These are phyloP conservation scores for Phrynosoma blainvillii DNA, from an alignment of 2,113 vertebrate genomes.

Conservation along the genomic window DNA sequence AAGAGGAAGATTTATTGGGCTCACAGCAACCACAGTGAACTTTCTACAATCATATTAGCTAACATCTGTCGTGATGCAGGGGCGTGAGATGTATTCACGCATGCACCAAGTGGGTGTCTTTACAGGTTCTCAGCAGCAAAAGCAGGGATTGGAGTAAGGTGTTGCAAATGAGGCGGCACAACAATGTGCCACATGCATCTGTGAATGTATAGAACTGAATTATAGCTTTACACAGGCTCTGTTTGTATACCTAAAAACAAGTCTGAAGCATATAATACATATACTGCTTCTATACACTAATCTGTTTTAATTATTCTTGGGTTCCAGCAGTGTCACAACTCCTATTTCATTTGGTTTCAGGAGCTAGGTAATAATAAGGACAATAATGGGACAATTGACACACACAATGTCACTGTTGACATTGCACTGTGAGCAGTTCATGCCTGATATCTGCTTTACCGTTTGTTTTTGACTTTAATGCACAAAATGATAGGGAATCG, in stretches of 20 bases:
- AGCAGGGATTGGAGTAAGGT: constrained; percentile 33
- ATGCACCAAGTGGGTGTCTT: not conserved
- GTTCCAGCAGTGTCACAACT: constrained; percentile 58
- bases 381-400: constrained; percentile 70
- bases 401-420: constrained; percentile 68
- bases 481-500: constrained; percentile 64
- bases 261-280: rapidly evolving
- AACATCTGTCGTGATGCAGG: constrained; percentile 74
- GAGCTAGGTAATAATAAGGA: constrained; percentile 62
- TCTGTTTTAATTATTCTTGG: constrained; percentile 64
- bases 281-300: constrained; percentile 30
- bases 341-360: constrained; percentile 61
- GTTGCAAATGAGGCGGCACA: constrained; percentile 52
- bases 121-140: constrained; percentile 44
- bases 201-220: not conserved
- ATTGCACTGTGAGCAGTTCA: constrained; percentile 62
- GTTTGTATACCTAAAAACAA: not conserved
- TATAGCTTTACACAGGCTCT: rapidly evolving
- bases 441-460: constrained; percentile 76
- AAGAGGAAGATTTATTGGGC: constrained; percentile 83
- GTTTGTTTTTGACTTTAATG: constrained; percentile 61
- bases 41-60: constrained; percentile 76
- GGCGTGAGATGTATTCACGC: constrained; percentile 48
- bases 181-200: not conserved
- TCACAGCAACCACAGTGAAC: constrained; percentile 75